Evolutionary conservation across 2,888 invertebrate genomes (phyloP).

Genomic region (Epistrophe eligans): DNA sequence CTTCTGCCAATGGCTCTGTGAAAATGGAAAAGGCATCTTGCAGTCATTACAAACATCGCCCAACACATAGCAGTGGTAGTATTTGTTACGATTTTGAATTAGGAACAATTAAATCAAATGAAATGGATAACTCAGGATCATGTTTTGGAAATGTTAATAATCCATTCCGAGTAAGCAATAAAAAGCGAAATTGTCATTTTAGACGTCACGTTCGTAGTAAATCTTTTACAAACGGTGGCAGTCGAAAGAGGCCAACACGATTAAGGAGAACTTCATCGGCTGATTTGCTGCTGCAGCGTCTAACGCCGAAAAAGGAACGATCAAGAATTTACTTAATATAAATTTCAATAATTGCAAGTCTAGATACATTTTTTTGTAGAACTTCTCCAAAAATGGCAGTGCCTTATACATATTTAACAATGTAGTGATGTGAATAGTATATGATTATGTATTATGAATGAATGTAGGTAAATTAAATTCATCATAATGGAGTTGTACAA

Average conservation of each 20-base stretch:
- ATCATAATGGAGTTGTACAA: neutral
- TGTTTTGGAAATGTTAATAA: conserved; percentile 81
- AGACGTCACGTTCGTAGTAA: conserved; percentile 81
- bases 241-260: conserved; percentile 59
- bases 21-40: conserved; percentile 33
- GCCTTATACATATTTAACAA: neutral
- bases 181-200: conserved; percentile 58
- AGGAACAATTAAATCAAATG: neutral
- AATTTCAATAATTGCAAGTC: neutral
- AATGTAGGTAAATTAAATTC: conserved; percentile 1
- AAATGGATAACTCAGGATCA: conserved; percentile 78
- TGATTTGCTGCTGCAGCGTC: conserved; percentile 80
- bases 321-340: conserved; percentile 68
- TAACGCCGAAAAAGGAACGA: conserved; percentile 61
- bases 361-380: conserved; percentile 3
- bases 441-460: neutral
- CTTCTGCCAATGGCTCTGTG: neutral
- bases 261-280: conserved; percentile 82
- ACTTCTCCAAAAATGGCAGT: conserved; percentile 19
- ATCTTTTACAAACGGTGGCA: conserved; percentile 80
- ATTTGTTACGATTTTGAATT: conserved; percentile 52
- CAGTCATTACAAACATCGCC: conserved; percentile 34
- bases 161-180: conserved; percentile 76
- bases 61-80: conserved; percentile 53
- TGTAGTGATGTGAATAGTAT: neutral